Conservation (phyloP, 2,888 invertebrate genomes). For the Cetonia aurata region DNA sequence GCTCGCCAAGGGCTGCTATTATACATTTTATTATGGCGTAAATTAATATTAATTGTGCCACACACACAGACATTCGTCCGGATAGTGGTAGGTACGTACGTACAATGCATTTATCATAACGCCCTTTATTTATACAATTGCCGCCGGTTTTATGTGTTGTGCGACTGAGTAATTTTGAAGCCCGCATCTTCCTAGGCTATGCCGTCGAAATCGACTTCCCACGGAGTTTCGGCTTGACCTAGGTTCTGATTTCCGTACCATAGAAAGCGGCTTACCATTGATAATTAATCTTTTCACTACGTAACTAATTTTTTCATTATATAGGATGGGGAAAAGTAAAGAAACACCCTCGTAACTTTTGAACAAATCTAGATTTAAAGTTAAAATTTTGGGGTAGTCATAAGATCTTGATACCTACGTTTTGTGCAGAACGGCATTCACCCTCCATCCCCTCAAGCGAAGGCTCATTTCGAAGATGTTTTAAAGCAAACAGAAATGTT, state of each 20-base stretch:
- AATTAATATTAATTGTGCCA: slow-evolving; percentile 32
- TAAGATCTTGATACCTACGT: too few species aligned
- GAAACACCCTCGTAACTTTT: too few species aligned
- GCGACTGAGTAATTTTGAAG: slow-evolving; percentile 22
- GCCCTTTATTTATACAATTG: slow-evolving; percentile 26
- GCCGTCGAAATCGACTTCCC: slow-evolving; percentile 21
- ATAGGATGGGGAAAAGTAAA: too few species aligned
- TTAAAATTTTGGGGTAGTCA: too few species aligned
- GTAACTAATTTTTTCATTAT: slow-evolving; percentile 14
- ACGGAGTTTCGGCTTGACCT: slow-evolving; percentile 35
- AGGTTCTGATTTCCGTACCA: slow-evolving; percentile 35
- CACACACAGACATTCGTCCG: not conserved
- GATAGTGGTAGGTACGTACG: slow-evolving; percentile 18
- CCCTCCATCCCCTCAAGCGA: too few species aligned
- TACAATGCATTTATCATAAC: not conserved
- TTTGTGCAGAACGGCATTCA: too few species aligned
- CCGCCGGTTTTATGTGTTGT: slow-evolving; percentile 12
- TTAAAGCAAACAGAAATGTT: too few species aligned
- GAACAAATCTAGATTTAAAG: too few species aligned
- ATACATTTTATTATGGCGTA: not conserved
- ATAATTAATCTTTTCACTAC: slow-evolving; percentile 19
- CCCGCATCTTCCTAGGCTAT: slow-evolving; percentile 26
- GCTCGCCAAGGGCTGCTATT: not conserved
- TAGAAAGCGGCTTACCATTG: slow-evolving; percentile 17
- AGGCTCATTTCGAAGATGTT: too few species aligned